Evolutionary conservation across 2,888 invertebrate species (phyloP).

Genomic region (Eremobia ochroleuca): DNA sequence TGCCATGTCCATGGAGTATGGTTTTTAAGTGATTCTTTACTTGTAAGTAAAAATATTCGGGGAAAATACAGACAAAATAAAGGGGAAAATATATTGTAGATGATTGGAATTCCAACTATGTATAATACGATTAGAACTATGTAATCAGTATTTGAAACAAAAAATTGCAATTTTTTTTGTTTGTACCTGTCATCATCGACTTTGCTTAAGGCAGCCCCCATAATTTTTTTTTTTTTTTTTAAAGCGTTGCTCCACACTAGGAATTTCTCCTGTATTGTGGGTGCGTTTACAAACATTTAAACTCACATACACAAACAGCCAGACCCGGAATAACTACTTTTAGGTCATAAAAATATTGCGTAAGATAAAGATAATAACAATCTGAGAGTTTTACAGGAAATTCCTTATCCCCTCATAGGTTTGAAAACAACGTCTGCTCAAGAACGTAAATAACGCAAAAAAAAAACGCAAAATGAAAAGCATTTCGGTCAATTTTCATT

Average conservation of each 20-base stretch:
- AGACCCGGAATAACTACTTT: no score
- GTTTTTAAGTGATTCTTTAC: slow-evolving; percentile 48
- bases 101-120: background rate
- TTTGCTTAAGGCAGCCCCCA: background rate
- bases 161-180: background rate
- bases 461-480: background rate
- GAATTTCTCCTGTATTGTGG: no score
- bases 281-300: no score
- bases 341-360: no score
- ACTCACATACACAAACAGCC: no score
- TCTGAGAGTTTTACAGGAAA: background rate
- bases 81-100: background rate
- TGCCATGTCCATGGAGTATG: slow-evolving; percentile 40
- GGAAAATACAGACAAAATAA: background rate
- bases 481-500: background rate
- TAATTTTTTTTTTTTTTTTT: no score
- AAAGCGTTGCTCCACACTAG: no score
- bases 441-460: background rate
- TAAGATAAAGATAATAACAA: background rate
- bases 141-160: background rate
- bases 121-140: background rate
- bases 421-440: background rate
- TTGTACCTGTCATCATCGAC: no score
- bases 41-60: background rate
- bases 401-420: background rate